Base-by-base conservation (phyloP, 2,797 vertebrate genomes). In the Acrossocheilus wenchowensis region DNA sequence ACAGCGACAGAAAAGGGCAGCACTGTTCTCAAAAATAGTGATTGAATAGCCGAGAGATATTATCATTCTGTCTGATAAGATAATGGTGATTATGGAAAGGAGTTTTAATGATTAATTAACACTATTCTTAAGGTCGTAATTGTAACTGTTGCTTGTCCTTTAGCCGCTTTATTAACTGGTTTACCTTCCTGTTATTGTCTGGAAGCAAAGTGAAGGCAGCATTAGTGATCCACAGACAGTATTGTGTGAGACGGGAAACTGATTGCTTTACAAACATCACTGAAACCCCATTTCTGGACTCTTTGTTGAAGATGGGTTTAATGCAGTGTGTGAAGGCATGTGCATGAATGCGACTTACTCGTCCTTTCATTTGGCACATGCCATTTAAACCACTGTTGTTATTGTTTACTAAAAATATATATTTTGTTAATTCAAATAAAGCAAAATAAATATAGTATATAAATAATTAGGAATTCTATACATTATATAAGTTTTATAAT, bases 1-100 rank as follows among this genome's bases (percentile, higher is more conserved):
- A 71, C 57, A 71, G 5, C 74, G 9, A 19, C 26, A 60, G 34
- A 57, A 85, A 85, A 80, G 66, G 50, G 48, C 50, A 57, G 19
- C 8, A 10, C 36, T 57, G 50, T 23, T 64, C 26, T 75, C 5
- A 54, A 45, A 69, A 71, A 52, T 19, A 52, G 50, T 2, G 5
- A 6, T 7, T 52, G 50, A 52, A 7, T 52, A 52, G 1, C 50
- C 17, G 50, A 52, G 50, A 19, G 50, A 52, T 19, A 19, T 50
- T 6, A 34, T 12, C 4, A 34, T 26, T 62, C 23, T 45, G n/a
- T 64, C 57, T 41, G 23, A n/a, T 78, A 48, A 73, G 43, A 26
- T 36, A 23, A 12, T 57, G 3, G 17, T 41, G n/a, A 45, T 64
- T 5, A 34, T 81, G 19, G 6, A 48, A 64, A 48, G 2, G n/a